Percentiles rank a stretch among this genome's conserved stretches.
phyloP scores from a whole-genome alignment of 2,888 invertebrate genomes.

The Entomobrya proxima region DNA sequence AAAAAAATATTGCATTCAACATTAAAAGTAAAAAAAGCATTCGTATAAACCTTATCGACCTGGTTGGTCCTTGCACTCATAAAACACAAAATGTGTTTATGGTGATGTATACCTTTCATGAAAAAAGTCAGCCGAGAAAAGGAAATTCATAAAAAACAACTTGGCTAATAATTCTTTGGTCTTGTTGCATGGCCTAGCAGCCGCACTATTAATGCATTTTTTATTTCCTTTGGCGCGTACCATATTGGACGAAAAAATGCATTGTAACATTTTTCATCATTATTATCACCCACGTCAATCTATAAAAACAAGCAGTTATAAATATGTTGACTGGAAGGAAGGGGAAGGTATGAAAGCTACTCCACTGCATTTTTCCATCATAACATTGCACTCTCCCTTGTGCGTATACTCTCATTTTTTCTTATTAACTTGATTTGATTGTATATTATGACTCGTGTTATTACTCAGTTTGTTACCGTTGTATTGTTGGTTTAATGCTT shows the following conservation, averaged over 20 bases:
- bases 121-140: background rate
- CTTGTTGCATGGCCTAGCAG: background rate
- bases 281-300: conserved; percentile 13
- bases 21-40: background rate
- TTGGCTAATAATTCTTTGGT: background rate
- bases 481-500: background rate
- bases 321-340: background rate
- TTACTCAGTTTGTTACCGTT: background rate
- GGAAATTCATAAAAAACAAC: conserved; percentile 11
- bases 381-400: background rate
- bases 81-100: background rate
- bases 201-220: background rate
- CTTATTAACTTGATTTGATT: conserved; percentile 20
- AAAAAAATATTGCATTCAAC: background rate
- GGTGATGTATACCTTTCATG: background rate
- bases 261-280: conserved; percentile 20
- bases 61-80: background rate
- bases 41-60: background rate
- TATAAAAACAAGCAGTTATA: background rate
- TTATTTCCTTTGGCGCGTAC: background rate
- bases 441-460: conserved; percentile 6
- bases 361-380: background rate
- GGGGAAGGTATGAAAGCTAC: background rate
- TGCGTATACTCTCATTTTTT: conserved; percentile 7
- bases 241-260: background rate